Conservation (phyloP, 1,140 invertebrate genomes). For the Drosophila nikananu region DNA sequence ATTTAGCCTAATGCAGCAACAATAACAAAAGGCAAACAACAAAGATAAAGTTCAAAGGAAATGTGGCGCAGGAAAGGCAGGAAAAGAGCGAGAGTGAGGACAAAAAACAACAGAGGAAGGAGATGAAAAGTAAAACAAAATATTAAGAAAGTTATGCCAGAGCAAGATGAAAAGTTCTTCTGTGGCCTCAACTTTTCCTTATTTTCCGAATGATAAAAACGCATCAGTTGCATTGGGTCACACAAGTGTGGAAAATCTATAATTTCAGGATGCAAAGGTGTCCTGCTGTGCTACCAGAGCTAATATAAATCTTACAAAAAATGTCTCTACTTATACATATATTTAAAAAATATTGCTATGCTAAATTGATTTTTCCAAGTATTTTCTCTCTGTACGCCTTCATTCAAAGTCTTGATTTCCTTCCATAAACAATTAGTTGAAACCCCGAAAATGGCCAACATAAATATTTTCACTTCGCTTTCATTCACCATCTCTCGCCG, state of each 20-base stretch:
- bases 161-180: slow-evolving; percentile 65
- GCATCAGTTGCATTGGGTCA: slow-evolving; percentile 15
- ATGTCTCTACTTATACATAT: not conserved
- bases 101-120: slow-evolving; percentile 20
- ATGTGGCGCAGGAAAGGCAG: slow-evolving; percentile 61
- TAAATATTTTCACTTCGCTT: slow-evolving; percentile 17
- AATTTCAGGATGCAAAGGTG: not conserved
- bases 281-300: too few relatives aligned
- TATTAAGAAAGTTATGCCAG: slow-evolving; percentile 76
- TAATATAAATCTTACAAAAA: not conserved
- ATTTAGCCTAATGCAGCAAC: slow-evolving; percentile 54
- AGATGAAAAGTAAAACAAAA: slow-evolving; percentile 64
- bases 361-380: too few relatives aligned
- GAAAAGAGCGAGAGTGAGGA: slow-evolving; percentile 35
- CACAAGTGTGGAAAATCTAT: not conserved
- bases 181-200: slow-evolving; percentile 27
- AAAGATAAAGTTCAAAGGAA: slow-evolving; percentile 78
- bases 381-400: not conserved
- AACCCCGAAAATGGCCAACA: slow-evolving; percentile 3
- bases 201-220: slow-evolving; percentile 28
- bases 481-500: slow-evolving; percentile 12
- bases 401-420: slow-evolving; percentile 3
- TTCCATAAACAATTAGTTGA: slow-evolving; percentile 21
- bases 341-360: not conserved
- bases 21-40: slow-evolving; percentile 69